Evolutionary conservation across 2,113 vertebrate genomes (phyloP), one percentile per base, ranked within the genome.

Genomic region (Macheiramphus alcinus): DNA sequence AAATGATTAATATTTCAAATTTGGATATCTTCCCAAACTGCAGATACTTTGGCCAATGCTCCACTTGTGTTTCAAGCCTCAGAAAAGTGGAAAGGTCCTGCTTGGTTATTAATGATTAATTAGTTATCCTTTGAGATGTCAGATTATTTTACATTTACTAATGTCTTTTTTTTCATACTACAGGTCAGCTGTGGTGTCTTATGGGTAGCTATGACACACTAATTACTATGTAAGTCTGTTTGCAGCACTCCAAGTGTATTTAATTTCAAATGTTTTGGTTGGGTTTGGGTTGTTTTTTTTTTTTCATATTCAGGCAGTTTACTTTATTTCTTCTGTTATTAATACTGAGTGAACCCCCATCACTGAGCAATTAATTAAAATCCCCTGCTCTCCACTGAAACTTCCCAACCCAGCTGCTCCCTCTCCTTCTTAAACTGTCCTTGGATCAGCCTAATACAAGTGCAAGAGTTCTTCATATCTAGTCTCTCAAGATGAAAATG

Each of bases 21-120:
- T 40, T 96, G 92, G 88, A 80, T 34, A 66, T 71, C n/a, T 83
- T 96, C 93, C 93, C 58, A 66, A 91, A 79, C 67, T 90, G 42
- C 31, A 93, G 47, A 91, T 92, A 82, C 7, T 75, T 70, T 91
- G 70, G 84, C 65, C 65, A 86, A 21, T 56, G 47, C 11, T 76
- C 20, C 13, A 56, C 7, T 91, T 86, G 4, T 53, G 38, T 94
- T 95, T 90, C 50, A 73, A 67, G 32, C 40, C 70, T 91, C 48
- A 76, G 45, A 80, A 65, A 75, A 93, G 13, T 65, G 7, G 56
- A 83, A 94, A 81, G 40, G 11, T 75, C 27, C 36, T 80, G 32
- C 40, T 70, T 66, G 13, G 25, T 50, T 94, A 88, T 91, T 92
- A 78, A 75, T 78, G 55, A 82, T 82, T 67, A 80, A 87, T 91